Base-by-base conservation (phyloP, 2,888 invertebrate species). In the Acanthoscelides obtectus region DNA sequence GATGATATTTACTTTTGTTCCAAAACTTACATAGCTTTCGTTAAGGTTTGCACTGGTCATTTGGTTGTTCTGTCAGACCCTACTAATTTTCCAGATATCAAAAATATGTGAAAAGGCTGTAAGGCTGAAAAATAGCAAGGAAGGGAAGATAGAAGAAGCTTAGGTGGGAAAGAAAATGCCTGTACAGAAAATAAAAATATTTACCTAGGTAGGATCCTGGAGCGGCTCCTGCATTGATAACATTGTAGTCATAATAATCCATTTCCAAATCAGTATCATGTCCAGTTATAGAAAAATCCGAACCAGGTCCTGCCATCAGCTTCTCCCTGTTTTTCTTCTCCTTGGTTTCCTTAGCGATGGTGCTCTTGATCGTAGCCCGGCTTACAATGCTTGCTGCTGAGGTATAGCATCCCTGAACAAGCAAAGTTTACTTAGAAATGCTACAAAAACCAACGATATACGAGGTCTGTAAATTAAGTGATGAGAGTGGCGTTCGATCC, bases 181-280 rank as follows among this genome's bases (percentile, higher is more conserved):
- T 21, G n/a, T 8, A 25, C 27, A 17, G 22, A 70, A 68, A 69
- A 69, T 69, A 2, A 20, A 66, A 64, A 20, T 70, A 0, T 25
- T 73, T 71, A 78, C 79, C 79, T 72, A 95, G 85, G 81, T 94
- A 95, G 0, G 94, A 95, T 21, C 95, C 95, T 0, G 95, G 95
- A 19, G 92, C 94, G 8, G 94, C 93, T 73, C 93, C 93, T 0
- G 90, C 90, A 82, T 95, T 95, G 69, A 92, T 91, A 6, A 95
- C 95, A 86, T 95, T 94, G 80, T 95, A 95, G 82, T 95, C 95
- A 81, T 95, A 95, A 81, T 95, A 95, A 83, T 95, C 95, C 76
- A 95, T 87, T 84, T 95, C 95, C 80, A 95, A 88, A 80, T 95
- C 95, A 67, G 88, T 88, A 69, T 93, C 93, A 67, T 90, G 92